Conservation (phyloP, 1,140 invertebrate species). For the Platyscapa corneri region DNA sequence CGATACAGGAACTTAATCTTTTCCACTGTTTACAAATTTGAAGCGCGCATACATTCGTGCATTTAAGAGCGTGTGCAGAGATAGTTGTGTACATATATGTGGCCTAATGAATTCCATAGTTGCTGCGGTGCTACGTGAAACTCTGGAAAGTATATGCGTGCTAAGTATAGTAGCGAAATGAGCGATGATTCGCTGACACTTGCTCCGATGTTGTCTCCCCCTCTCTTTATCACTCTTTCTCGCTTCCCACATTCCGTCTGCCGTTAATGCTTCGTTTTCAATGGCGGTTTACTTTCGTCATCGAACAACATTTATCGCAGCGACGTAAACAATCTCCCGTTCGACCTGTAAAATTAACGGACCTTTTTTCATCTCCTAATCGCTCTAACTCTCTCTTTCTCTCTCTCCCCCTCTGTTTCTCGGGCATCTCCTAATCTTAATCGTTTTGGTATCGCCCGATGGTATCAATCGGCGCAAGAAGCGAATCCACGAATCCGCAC, state of each 20-base stretch:
- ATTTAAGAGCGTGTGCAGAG: not conserved
- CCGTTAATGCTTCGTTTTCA: slow-evolving; percentile 3
- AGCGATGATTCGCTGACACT: slow-evolving; percentile 13
- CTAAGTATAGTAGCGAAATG: slow-evolving; percentile 12
- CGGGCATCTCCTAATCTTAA: too few relatives aligned
- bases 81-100: not conserved
- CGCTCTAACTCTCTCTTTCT: too few relatives aligned
- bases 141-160: not conserved
- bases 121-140: not conserved
- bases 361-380: not conserved
- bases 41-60: not conserved
- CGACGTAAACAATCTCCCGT: not conserved
- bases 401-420: too few relatives aligned
- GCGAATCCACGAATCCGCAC: too few relatives aligned
- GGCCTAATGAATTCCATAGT: not conserved
- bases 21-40: not conserved
- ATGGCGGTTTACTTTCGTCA: not conserved
- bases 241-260: not conserved
- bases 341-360: not conserved
- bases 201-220: slow-evolving; percentile 22
- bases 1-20: not conserved
- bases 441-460: too few relatives aligned
- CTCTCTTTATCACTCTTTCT: slow-evolving; percentile 25
- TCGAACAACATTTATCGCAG: not conserved
- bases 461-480: too few relatives aligned